These are phyloP conservation scores for Enoplosus armatus DNA, from an alignment of 2,797 vertebrate genomes.

Conservation along the genomic window DNA sequence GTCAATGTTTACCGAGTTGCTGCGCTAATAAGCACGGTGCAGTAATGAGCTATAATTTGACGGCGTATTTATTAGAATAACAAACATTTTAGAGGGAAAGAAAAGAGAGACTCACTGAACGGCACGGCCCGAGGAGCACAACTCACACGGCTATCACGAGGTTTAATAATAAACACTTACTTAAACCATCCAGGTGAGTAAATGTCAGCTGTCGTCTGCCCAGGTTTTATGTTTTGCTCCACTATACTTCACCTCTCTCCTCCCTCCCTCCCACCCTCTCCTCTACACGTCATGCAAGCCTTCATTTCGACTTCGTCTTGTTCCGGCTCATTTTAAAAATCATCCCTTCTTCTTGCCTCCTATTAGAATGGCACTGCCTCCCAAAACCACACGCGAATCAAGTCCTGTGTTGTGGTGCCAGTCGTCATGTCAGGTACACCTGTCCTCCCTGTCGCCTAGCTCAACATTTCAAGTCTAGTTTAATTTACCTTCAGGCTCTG, in stretches of 20 bases:
- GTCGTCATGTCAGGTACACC: neutral
- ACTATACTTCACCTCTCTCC: neutral
- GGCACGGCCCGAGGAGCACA: neutral
- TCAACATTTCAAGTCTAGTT: neutral
- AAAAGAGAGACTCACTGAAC: constrained; percentile 26
- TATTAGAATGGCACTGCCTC: neutral
- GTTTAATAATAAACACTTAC: neutral
- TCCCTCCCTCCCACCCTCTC: neutral
- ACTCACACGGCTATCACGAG: constrained; percentile 21
- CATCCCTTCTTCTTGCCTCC: neutral
- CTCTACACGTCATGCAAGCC: neutral
- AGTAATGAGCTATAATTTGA: constrained; percentile 64
- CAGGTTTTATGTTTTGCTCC: neutral
- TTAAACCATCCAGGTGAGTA: constrained; percentile 3
- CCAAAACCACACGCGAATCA: neutral
- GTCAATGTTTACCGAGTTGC: constrained; percentile 54
- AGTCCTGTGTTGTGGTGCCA: neutral
- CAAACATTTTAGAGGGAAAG: constrained; percentile 50
- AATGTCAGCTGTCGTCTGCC: neutral
- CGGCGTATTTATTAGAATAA: constrained; percentile 59
- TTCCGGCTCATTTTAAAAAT: neutral
- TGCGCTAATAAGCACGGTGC: constrained; percentile 37
- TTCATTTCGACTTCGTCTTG: neutral
- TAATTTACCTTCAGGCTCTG: neutral
- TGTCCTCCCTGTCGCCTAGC: no score